Base-by-base conservation (phyloP, 2,113 vertebrate species). In the Otocyon megalotis region DNA sequence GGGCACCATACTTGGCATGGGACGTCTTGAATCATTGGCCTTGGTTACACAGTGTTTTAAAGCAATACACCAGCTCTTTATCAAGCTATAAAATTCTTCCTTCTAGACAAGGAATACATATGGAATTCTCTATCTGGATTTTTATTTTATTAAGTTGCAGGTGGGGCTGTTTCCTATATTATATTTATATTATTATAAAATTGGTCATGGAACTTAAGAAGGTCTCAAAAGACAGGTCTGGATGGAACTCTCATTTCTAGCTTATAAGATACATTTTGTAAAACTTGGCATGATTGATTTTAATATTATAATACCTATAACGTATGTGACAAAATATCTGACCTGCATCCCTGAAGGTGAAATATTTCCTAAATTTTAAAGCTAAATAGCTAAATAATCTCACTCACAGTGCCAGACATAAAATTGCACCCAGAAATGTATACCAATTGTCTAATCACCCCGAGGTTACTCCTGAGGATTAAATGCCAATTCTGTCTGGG, bases 371-470 rank as follows among this genome's bases (percentile, higher is more conserved):
- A 94, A 91, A 94, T 97, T 98, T 91, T 90, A 90, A 95, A 96
- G 63, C 48, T 76, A 95, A 96, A 90, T 90, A 93, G 63, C 48
- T 76, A 95, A 96, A 90, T 90, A 93, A 79, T 28, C 53, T 92
- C 91, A 92, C 69, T n/a, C 71, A 94, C 54, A 85, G 19, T 58
- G 26, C 71, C 76, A 97, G 83, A 97, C 28, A 28, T 86, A 90
- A 92, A 97, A 95, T 94, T 97, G 84, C 37, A 93, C 65, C 85
- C 90, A 94, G 85, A 97, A 97, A 96, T 96, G 94, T 65, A 94
- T 88, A 81, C 60, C 89, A 89, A 97, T 72, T 81, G 17, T 92
- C 54, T 88, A 93, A 94, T 97, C 92, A 96, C 80, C 63, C 81
- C 92, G 69, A 88, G 79, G 65, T 95, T 96, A 76, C 30, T 96